Evolutionary conservation across 2,888 invertebrate genomes (phyloP), one percentile per base, ranked within the genome.

Genomic region (Himalopsyche anomala): DNA sequence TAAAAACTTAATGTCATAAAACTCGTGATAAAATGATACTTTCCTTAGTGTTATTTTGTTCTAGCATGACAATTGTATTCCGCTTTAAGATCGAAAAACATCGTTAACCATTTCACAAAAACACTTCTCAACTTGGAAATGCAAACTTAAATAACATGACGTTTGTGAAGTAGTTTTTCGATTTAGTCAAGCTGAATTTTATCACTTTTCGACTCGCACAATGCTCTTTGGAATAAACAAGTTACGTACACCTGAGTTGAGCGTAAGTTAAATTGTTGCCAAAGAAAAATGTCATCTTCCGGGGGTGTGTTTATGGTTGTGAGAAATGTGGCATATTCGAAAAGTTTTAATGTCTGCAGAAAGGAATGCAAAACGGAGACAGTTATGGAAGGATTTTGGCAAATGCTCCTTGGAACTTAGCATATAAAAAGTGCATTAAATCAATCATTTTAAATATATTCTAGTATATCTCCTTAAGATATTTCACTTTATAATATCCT

Each of bases 281-380:
- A 36, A 74, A 74, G 36, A 12, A 74, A 74, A 74, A 74, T 74
- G 74, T 11, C 74, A 74, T 74, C 74, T 74, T 74, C 74, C 12
- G 11, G 38, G 36, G 74, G 12, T 36, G 38, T 36, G 38, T 74
- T 74, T 74, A 74, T 74, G 28, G 36, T 74, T 36, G 74, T 74
- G 12, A 28, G 38, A 74, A 74, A 74, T 38, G 74, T 74, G 74
- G 38, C 74, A 74, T 74, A 74, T 74, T 74, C 19, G 74, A 74
- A 74, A 74, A 74, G 74, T 74, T 74, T 74, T 38, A 74, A 38
- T 74, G 74, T 38, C 74, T 74, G 36, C 38, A 74, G 74, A 36
- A 74, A 36, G 36, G 74, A 38, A 74, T 36, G 28, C 12, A 74
- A 36, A 74, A 12, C 11, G 28, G 2, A 28, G 38, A 36, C 74